Percentiles rank a stretch among this genome's conserved stretches.
Conservation (phyloP, 2,888 invertebrate species). For the Agonopterix subpropinquella region DNA sequence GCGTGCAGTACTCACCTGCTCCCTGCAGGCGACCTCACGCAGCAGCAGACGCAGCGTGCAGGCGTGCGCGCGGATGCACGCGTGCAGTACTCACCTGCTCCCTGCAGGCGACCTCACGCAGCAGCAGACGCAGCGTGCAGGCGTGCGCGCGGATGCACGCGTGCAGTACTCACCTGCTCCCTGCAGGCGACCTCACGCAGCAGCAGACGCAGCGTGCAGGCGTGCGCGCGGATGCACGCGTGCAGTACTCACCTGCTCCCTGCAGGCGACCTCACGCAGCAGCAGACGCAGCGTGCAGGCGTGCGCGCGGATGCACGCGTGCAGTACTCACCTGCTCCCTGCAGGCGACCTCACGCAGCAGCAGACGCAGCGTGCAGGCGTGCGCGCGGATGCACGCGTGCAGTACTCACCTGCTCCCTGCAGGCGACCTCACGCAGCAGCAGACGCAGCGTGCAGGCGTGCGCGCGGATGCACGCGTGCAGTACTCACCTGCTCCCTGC, state of each 20-base stretch:
- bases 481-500: not conserved
- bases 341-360: slow-evolving; percentile 12
- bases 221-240: slow-evolving; percentile 13
- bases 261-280: slow-evolving; percentile 11
- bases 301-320: slow-evolving; percentile 13
- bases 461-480: slow-evolving; percentile 11
- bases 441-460: slow-evolving; percentile 9
- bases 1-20: not conserved
- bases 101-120: slow-evolving; percentile 10
- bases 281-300: slow-evolving; percentile 9
- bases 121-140: slow-evolving; percentile 9
- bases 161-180: not conserved
- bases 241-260: not conserved
- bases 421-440: slow-evolving; percentile 13
- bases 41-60: slow-evolving; percentile 11
- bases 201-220: slow-evolving; percentile 9
- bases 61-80: slow-evolving; percentile 13
- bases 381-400: slow-evolving; percentile 13
- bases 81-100: not conserved
- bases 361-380: slow-evolving; percentile 8
- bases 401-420: not conserved
- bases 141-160: slow-evolving; percentile 13
- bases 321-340: not conserved
- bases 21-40: slow-evolving; percentile 8
- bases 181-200: slow-evolving; percentile 11